phyloP scores from a whole-genome alignment of 2,797 vertebrate genomes.

The Cyprinodon diabolis region DNA sequence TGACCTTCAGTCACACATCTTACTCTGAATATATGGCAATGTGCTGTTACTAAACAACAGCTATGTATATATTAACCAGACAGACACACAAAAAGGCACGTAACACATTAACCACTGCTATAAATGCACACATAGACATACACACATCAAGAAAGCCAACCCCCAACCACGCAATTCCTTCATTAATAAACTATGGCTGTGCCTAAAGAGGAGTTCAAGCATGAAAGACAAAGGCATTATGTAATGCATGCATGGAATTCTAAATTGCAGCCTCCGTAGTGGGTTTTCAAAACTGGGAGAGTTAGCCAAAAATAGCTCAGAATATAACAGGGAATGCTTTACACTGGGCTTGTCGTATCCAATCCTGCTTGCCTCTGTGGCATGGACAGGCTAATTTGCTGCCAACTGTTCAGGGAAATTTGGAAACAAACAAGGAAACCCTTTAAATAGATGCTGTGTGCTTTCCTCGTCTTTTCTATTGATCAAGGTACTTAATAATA shows the following conservation, averaged over 20 bases:
- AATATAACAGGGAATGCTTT: slow-evolving; percentile 62
- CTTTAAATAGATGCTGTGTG: neutral
- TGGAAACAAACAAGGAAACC: slow-evolving; percentile 19
- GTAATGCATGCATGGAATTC: slow-evolving; percentile 78
- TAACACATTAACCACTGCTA: slow-evolving; percentile 8
- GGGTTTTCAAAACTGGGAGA: slow-evolving; percentile 73
- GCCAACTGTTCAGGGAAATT: slow-evolving; percentile 22
- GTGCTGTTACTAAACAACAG: slow-evolving; percentile 16
- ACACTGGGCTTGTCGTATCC: slow-evolving; percentile 55
- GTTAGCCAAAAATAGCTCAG: slow-evolving; percentile 70
- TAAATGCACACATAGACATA: slow-evolving; percentile 3
- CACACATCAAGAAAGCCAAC: slow-evolving; percentile 32
- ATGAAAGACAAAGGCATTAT: slow-evolving; percentile 78
- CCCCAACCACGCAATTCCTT: slow-evolving; percentile 64
- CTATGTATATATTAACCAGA: slow-evolving; percentile 11
- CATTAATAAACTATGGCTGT: slow-evolving; percentile 78
- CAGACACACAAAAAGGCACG: slow-evolving; percentile 10
- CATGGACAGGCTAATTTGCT: slow-evolving; percentile 28
- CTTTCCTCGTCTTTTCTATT: neutral
- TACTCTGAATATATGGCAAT: slow-evolving; percentile 49
- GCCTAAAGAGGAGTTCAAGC: slow-evolving; percentile 68
- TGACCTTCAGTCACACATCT: slow-evolving; percentile 55
- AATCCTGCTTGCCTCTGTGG: slow-evolving; percentile 40
- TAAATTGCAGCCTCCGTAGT: slow-evolving; percentile 70
- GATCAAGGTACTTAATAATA: neutral